A percentile compares a stretch with the other conserved stretches of the same genome.
phyloP scores from a whole-genome alignment of 2,888 invertebrate species.

The Leucozona laternaria region DNA sequence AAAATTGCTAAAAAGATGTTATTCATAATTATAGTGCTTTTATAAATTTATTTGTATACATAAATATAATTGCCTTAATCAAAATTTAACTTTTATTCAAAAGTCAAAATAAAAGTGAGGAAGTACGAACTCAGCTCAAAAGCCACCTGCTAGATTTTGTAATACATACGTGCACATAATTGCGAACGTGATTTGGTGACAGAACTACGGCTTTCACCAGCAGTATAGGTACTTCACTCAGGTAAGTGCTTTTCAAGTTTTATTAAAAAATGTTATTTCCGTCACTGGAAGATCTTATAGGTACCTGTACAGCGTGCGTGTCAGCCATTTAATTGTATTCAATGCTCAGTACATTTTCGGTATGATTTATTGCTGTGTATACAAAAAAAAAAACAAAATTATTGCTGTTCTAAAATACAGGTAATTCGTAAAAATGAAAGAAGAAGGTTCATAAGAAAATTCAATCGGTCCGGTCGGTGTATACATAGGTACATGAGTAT shows the following conservation, averaged over 20 bases:
- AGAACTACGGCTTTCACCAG: constrained; percentile 48
- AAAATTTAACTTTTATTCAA: constrained; percentile 3
- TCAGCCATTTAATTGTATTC: constrained; percentile 42
- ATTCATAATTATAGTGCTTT: constrained; percentile 11
- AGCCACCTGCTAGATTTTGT: constrained; percentile 46
- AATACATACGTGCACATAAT: constrained; percentile 58
- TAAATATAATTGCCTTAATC: background rate
- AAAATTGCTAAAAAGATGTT: constrained; percentile 45
- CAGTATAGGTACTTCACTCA: constrained; percentile 37
- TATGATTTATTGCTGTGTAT: constrained; percentile 25
- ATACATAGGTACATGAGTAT: too few relatives aligned
- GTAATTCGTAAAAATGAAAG: constrained; percentile 17
- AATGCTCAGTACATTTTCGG: constrained; percentile 41
- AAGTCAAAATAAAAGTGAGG: constrained; percentile 52
- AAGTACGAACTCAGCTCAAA: constrained; percentile 51
- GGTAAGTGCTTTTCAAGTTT: constrained; percentile 53
- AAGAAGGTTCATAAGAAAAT: constrained; percentile 40
- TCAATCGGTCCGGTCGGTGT: background rate
- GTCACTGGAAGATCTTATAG: background rate
- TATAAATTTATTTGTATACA: constrained; percentile 14
- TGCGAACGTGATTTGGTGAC: constrained; percentile 52
- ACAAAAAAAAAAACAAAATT: constrained; percentile 8
- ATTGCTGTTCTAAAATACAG: background rate
- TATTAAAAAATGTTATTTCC: constrained; percentile 25
- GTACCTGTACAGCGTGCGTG: constrained; percentile 57